phyloP scores from a whole-genome alignment of 2,797 vertebrate species.

The Enteromius anoplus region DNA sequence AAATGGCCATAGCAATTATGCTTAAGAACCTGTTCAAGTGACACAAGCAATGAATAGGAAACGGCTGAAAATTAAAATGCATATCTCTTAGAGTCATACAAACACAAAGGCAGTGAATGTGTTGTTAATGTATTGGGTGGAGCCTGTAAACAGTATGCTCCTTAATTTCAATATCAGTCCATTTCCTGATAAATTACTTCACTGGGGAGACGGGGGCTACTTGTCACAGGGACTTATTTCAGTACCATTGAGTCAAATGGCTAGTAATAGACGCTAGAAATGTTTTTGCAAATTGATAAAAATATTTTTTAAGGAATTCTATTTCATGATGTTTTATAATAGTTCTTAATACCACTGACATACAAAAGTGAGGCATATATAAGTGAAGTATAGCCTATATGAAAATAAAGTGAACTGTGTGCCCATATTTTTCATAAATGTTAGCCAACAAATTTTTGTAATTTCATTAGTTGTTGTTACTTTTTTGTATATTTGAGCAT shows the following conservation, averaged over 20 bases:
- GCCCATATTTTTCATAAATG: neutral
- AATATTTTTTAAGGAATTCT: neutral
- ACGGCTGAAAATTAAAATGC: neutral
- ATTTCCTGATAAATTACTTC: neutral
- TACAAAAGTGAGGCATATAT: neutral
- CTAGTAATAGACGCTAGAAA: neutral
- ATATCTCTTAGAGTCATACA: neutral
- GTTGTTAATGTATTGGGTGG: constrained; percentile 1
- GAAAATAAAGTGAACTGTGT: neutral
- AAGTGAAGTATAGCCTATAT: neutral
- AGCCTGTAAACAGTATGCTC: neutral
- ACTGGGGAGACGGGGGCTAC: neutral
- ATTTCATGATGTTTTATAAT: neutral
- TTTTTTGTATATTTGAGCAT: neutral
- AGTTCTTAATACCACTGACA: neutral
- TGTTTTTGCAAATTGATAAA: neutral
- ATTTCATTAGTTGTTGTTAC: neutral
- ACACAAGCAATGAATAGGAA: neutral
- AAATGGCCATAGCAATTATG: neutral
- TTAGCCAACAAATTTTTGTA: neutral
- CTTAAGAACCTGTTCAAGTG: neutral
- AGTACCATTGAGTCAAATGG: neutral
- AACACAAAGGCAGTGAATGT: constrained; percentile 8
- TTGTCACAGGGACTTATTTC: neutral
- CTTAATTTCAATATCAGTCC: neutral